These are phyloP conservation scores for Brachionus rotundiformis DNA, from an alignment of 1,140 invertebrate genomes.

Conservation along the genomic window DNA sequence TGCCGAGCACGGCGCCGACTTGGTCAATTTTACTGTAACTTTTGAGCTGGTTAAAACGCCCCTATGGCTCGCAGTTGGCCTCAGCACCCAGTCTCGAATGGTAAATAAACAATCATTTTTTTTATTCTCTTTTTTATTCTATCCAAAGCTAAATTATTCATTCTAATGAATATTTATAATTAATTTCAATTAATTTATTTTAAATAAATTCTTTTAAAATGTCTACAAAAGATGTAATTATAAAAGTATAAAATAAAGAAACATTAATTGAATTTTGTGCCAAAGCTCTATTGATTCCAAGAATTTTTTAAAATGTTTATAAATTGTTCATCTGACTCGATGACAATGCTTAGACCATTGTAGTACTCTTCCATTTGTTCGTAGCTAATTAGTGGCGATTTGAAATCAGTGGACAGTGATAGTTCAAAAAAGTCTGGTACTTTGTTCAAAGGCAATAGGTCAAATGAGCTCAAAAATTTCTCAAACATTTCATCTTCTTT, in stretches of 20 bases:
- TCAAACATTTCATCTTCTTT: constrained; percentile 33
- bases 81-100: neutral
- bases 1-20: neutral
- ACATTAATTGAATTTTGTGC: too few relatives aligned
- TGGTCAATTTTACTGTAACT: neutral
- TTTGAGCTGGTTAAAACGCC: neutral
- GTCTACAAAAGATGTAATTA: neutral
- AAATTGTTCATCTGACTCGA: constrained; percentile 60
- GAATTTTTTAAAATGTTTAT: constrained; percentile 60
- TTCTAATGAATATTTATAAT: too few relatives aligned
- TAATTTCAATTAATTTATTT: too few relatives aligned
- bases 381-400: constrained; percentile 56
- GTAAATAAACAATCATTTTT: constrained; percentile 1
- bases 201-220: neutral
- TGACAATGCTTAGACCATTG: constrained; percentile 60
- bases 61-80: constrained; percentile 14
- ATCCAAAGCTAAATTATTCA: too few relatives aligned
- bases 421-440: constrained; percentile 57
- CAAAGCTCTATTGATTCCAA: constrained; percentile 56
- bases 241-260: neutral
- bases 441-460: constrained; percentile 29
- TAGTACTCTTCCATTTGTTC: constrained; percentile 64
- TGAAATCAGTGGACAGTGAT: constrained; percentile 55
- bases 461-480: constrained; percentile 8
- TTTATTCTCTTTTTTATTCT: neutral